A percentile compares a stretch with the other conserved stretches of the same genome.
phyloP scores from a whole-genome alignment of 2,113 vertebrate species.

The Salminus brasiliensis region DNA sequence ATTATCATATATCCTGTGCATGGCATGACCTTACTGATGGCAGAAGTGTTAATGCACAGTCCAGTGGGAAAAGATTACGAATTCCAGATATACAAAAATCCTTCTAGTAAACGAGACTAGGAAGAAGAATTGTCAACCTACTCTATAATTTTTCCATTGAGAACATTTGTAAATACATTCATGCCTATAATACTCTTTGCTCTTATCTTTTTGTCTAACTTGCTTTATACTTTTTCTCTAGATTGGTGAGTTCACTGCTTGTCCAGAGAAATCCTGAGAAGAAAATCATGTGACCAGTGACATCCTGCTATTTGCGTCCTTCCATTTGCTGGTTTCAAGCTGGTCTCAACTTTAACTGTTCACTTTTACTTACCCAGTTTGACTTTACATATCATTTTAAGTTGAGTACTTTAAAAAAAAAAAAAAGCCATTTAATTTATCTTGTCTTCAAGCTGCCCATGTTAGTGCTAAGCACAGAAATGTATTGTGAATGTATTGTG shows the following conservation, averaged over 20 bases:
- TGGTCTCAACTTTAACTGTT: background rate
- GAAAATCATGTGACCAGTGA: background rate
- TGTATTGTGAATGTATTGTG: constrained; percentile 27
- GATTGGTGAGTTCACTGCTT: constrained; percentile 55
- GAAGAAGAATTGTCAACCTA: background rate
- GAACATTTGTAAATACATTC: background rate
- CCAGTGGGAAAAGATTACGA: no score
- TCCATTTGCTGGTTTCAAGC: no score
- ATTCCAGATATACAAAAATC: no score
- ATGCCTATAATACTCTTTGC: background rate
- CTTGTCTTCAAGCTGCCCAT: background rate
- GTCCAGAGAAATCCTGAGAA: constrained; percentile 49
- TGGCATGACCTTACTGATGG: no score
- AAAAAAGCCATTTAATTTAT: background rate
- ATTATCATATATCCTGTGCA: no score
- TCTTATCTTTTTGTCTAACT: background rate
- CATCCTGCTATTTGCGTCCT: background rate
- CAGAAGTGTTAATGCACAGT: no score
- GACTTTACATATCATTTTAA: background rate
- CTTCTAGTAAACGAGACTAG: background rate
- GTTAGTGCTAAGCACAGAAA: background rate
- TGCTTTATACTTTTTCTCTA: constrained; percentile 54
- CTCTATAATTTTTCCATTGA: background rate
- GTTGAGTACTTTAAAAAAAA: background rate
- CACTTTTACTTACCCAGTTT: background rate